These are phyloP conservation scores for Philonicus albiceps DNA, from an alignment of 2,888 invertebrate species.

Conservation along the genomic window DNA sequence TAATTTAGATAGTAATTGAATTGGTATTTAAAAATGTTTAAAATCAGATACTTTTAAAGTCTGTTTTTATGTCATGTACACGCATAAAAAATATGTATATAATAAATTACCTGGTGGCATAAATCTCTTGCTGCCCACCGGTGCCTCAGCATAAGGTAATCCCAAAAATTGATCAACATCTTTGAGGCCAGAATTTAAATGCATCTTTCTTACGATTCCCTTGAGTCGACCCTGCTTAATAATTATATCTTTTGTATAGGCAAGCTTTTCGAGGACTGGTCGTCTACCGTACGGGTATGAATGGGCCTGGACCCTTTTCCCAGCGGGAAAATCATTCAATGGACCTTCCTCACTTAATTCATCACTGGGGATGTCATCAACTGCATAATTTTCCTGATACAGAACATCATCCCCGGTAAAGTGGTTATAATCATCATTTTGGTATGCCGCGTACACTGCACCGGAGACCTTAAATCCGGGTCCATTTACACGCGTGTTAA, in stretches of 20 bases:
- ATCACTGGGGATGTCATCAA: constrained; percentile 5
- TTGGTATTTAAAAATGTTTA: no score
- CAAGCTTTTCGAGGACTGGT: constrained; percentile 59
- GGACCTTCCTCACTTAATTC: neutral
- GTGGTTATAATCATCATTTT: neutral
- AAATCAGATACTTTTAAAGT: no score
- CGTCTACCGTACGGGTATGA: constrained; percentile 59
- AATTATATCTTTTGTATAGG: constrained; percentile 69
- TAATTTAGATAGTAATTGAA: no score
- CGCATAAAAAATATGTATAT: no score
- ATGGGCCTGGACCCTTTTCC: neutral
- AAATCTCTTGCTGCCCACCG: constrained; percentile 77
- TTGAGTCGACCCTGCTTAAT: constrained; percentile 74
- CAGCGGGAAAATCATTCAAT: constrained; percentile 15
- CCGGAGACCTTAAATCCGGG: neutral
- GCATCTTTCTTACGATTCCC: constrained; percentile 72
- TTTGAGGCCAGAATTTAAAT: constrained; percentile 69
- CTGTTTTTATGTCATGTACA: neutral
- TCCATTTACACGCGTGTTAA: neutral
- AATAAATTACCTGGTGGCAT: constrained; percentile 77
- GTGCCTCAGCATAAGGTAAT: constrained; percentile 83
- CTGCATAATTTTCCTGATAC: constrained; percentile 31
- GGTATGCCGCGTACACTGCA: neutral
- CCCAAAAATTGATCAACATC: constrained; percentile 79
- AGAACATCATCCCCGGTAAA: neutral